phyloP scores from a whole-genome alignment of 2,113 vertebrate species.

The Struthidea cinerea region DNA sequence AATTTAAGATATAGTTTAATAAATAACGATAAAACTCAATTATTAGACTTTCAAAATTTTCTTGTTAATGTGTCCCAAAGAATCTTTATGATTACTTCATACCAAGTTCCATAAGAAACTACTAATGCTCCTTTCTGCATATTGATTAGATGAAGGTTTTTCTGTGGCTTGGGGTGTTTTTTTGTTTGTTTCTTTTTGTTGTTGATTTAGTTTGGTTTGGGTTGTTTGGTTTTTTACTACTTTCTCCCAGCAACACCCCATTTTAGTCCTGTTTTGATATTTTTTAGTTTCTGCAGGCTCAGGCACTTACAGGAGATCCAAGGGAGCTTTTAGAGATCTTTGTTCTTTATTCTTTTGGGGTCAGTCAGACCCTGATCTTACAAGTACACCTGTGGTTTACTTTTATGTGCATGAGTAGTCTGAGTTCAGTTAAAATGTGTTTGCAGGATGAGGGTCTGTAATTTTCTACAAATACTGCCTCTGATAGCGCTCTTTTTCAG shows the following conservation, averaged over 20 bases:
- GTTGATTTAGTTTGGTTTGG: neutral
- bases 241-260: neutral
- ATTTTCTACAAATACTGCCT: neutral
- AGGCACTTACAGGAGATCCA: neutral
- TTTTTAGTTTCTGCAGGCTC: neutral
- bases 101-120: neutral
- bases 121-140: neutral
- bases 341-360: neutral
- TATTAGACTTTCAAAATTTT: neutral
- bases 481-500: neutral
- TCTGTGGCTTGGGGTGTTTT: neutral
- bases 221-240: accelerated
- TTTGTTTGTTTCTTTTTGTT: neutral
- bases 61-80: neutral
- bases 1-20: neutral
- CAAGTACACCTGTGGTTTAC: neutral
- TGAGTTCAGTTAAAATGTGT: neutral
- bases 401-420: neutral
- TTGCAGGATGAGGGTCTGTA: neutral
- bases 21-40: neutral
- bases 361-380: neutral
- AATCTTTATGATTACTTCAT: neutral
- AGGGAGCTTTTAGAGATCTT: neutral
- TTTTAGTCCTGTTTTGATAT: neutral
- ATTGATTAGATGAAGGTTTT: neutral